These are phyloP conservation scores for Nycteola revayana DNA, from an alignment of 2,888 invertebrate genomes.

Conservation along the genomic window DNA sequence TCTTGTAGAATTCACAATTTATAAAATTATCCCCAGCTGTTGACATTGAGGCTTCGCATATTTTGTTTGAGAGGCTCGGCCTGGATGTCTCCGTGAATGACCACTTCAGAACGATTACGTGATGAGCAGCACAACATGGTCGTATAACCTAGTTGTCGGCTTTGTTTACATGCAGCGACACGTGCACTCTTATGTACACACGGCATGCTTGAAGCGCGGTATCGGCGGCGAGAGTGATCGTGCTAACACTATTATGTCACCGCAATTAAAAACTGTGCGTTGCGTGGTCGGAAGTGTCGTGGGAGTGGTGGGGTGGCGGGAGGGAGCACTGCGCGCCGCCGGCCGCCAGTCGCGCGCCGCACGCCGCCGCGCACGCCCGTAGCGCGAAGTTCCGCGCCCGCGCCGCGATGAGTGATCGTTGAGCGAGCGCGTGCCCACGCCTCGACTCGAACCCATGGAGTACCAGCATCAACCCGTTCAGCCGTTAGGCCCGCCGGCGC, in stretches of 20 bases:
- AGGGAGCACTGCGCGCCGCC: constrained; percentile 28
- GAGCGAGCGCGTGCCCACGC: constrained; percentile 56
- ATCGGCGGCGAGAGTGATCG: constrained; percentile 58
- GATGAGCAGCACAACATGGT: constrained; percentile 22
- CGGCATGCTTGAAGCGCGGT: constrained; percentile 37
- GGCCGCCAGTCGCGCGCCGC: constrained; percentile 51
- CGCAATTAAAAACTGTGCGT: constrained; percentile 55
- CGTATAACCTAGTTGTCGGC: constrained; percentile 38
- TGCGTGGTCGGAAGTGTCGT: constrained; percentile 35
- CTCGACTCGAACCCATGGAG: constrained; percentile 65
- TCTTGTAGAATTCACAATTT: too few relatives aligned
- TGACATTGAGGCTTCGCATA: too few relatives aligned
- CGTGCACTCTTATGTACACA: constrained; percentile 46
- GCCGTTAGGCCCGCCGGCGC: constrained; percentile 84
- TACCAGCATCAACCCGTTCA: constrained; percentile 75
- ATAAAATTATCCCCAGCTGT: too few relatives aligned
- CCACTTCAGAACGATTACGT: constrained; percentile 21
- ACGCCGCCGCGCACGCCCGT: constrained; percentile 53
- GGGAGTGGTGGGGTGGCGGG: constrained; percentile 17
- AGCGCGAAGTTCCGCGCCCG: constrained; percentile 47
- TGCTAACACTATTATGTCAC: constrained; percentile 54
- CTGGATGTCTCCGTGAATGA: constrained; percentile 4
- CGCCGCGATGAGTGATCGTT: constrained; percentile 71
- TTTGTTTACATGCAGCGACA: constrained; percentile 63
- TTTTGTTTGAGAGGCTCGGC: too few relatives aligned